Evolutionary conservation across 2,888 invertebrate species (phyloP).

Genomic region (Maniola hyperantus): DNA sequence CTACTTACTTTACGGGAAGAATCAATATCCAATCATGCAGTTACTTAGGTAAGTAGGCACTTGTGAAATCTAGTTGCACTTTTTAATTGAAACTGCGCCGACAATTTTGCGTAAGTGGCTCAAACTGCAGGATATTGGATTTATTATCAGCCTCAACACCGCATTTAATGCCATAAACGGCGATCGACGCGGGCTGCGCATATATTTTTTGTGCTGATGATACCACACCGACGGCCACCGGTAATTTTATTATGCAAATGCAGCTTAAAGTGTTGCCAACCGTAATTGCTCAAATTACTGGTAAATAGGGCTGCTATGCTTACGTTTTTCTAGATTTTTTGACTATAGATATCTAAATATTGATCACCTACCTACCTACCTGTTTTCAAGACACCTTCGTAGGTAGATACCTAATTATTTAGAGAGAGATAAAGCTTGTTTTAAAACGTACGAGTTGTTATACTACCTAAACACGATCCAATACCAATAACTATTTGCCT

Average conservation of each 20-base stretch:
- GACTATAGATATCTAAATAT: too few species aligned
- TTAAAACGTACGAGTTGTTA: too few species aligned
- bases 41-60: neutral
- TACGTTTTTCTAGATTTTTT: conserved; percentile 1
- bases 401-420: too few species aligned
- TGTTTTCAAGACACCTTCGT: too few species aligned
- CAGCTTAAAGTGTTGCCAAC: conserved; percentile 76
- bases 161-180: conserved; percentile 60
- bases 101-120: conserved; percentile 42
- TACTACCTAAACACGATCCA: too few species aligned
- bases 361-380: too few species aligned
- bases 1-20: neutral
- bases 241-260: conserved; percentile 83
- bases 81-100: conserved; percentile 31
- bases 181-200: conserved; percentile 45
- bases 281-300: conserved; percentile 71
- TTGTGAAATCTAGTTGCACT: conserved; percentile 20
- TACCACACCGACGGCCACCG: conserved; percentile 52
- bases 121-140: conserved; percentile 52
- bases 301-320: conserved; percentile 18
- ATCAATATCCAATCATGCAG: conserved; percentile 17
- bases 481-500: too few species aligned
- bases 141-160: conserved; percentile 59
- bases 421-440: too few species aligned
- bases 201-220: conserved; percentile 62